phyloP scores from a whole-genome alignment of 2,888 invertebrate genomes.

The Papilio protenor region DNA sequence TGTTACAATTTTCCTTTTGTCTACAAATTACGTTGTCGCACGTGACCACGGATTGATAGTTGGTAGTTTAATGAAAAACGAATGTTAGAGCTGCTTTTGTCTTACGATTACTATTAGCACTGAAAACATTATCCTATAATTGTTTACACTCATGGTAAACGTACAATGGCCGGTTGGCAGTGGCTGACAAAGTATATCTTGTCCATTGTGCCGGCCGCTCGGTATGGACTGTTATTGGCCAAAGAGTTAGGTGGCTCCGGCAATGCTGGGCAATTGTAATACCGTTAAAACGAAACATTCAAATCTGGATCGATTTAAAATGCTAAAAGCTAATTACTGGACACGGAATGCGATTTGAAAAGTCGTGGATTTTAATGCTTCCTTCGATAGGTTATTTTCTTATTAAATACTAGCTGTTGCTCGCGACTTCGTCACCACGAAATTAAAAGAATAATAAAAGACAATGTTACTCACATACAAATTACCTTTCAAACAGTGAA shows the following conservation, averaged over 20 bases:
- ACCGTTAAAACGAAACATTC: neutral
- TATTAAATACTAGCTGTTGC: too few species aligned
- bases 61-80: too few species aligned
- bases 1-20: too few species aligned
- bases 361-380: neutral
- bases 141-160: conserved; percentile 5
- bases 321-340: neutral
- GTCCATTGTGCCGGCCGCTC: conserved; percentile 30
- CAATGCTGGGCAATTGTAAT: neutral
- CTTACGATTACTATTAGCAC: too few species aligned
- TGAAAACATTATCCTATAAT: neutral
- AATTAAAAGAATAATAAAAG: too few species aligned
- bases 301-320: conserved; percentile 19
- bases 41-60: too few species aligned
- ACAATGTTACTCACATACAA: too few species aligned
- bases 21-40: too few species aligned
- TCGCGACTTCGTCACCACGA: too few species aligned
- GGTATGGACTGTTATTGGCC: conserved; percentile 37
- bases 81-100: too few species aligned
- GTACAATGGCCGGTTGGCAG: conserved; percentile 30
- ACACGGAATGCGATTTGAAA: neutral
- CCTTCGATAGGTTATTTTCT: neutral
- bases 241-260: conserved; percentile 29
- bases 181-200: conserved; percentile 39
- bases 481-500: too few species aligned